Evolutionary conservation across 2,797 vertebrate genomes (phyloP), one percentile per base, ranked within the genome.

Genomic region (Labeo calbasu): DNA sequence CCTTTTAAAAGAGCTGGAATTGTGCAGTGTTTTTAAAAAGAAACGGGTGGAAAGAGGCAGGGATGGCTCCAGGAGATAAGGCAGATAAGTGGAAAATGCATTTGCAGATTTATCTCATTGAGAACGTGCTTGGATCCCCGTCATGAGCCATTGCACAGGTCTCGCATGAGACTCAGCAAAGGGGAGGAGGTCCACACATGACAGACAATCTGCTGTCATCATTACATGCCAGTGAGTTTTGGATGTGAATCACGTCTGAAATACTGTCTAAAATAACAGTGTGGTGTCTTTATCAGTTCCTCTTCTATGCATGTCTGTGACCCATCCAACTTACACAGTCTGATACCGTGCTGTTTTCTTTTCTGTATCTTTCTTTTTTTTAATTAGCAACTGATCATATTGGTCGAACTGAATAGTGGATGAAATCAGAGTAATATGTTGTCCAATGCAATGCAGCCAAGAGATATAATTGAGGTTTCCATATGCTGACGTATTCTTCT

Each of bases 1-100:
- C 43, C 73, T 19, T 78, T 73, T 59, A 66, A 55, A 51, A 63
- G 25, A 79, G 43, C 25, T 79, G 69, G 55, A 69, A 79, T 40
- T 72, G 51, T 63, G 63, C 78, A 36, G 57, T 85, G 73, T 73
- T 70, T 82, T 57, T 32, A 51, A 63, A 77, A 76, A 77, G 66
- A 85, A 86, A 79, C 15, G 61, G 80, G 57, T 69, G 63, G 81
- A 75, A 55, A 46, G 61, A 79, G 73, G 79, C 68, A 82, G 80
- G 77, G 81, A 69, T 40, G 63, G 83, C 87, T 89, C 71, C 48
- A 70, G 79, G 32, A 84, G 86, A 91, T 90, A 88, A 88, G 79
- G 77, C 75, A 86, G 59, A 72, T 84, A 61, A 84, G 65, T 86
- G 63, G 85, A 88, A 90, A 87, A 77, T 82, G 79, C 86, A 90